Evolutionary conservation across 2,113 vertebrate species (phyloP).

Genomic region (Leucoraja erinaceus): DNA sequence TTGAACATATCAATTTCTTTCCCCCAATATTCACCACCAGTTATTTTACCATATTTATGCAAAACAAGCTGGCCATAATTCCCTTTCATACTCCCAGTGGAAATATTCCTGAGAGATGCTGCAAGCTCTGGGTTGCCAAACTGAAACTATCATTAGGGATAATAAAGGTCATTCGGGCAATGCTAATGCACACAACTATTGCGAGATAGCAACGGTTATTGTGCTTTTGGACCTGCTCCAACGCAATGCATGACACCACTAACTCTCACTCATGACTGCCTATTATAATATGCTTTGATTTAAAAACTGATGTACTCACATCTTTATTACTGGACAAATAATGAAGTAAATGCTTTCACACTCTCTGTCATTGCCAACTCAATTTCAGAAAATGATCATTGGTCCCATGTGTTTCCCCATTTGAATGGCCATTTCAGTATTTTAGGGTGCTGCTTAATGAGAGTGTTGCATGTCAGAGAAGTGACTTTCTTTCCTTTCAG

Average conservation of each 20-base stretch:
- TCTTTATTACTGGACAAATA: not conserved
- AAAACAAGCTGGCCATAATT: not conserved
- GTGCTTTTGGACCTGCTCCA: not conserved
- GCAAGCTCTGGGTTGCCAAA: not conserved
- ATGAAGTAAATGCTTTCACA: not conserved
- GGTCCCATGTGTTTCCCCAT: no score
- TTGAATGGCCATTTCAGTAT: not conserved
- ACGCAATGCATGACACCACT: not conserved
- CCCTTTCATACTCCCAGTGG: not conserved
- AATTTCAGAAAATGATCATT: not conserved
- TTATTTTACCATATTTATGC: not conserved
- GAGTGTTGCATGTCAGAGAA: not conserved
- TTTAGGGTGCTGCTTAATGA: not conserved
- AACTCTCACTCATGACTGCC: not conserved
- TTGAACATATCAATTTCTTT: not conserved
- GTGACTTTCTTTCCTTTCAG: not conserved
- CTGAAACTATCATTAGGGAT: not conserved
- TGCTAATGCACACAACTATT: not conserved
- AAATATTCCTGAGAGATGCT: not conserved
- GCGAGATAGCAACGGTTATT: not conserved
- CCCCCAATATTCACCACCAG: not conserved
- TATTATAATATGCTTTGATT: not conserved
- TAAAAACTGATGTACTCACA: not conserved
- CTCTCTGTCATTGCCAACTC: not conserved
- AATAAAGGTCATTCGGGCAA: not conserved